Conservation (phyloP, 2,888 invertebrate genomes). For the Drosophila neonasuta region DNA sequence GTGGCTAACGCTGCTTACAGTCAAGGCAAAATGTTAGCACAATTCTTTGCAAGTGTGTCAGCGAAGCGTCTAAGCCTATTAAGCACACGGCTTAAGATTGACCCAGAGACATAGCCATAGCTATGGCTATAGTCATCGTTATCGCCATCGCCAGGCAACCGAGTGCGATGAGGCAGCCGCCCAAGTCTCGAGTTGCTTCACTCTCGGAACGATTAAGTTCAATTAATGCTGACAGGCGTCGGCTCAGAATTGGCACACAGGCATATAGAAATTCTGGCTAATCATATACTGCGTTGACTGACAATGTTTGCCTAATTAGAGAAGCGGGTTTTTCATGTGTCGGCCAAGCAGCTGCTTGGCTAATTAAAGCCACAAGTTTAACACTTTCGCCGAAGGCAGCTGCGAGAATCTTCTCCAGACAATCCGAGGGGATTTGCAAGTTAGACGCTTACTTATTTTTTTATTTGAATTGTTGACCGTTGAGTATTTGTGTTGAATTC, state of each 20-base stretch:
- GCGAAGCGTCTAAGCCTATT: conserved; percentile 59
- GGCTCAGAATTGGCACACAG: conserved; percentile 52
- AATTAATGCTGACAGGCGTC: conserved; percentile 67
- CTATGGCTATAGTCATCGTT: conserved; percentile 11
- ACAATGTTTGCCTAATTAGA: conserved; percentile 38
- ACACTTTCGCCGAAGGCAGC: conserved; percentile 44
- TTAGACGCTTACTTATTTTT: conserved; percentile 27
- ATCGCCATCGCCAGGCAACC: neutral
- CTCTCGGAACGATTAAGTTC: conserved; percentile 51
- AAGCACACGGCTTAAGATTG: conserved; percentile 68
- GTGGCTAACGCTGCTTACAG: conserved; percentile 31
- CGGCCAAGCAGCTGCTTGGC: conserved; percentile 27
- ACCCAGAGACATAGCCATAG: conserved; percentile 41
- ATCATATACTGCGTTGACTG: conserved; percentile 12
- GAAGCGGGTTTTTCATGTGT: conserved; percentile 26
- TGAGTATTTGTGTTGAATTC: conserved; percentile 14
- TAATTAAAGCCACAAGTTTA: conserved; percentile 39
- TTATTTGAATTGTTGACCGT: conserved; percentile 54
- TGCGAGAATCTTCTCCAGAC: conserved; percentile 19
- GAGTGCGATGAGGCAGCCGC: conserved; percentile 13
- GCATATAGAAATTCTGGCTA: conserved; percentile 45
- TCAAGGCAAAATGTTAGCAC: conserved; percentile 54
- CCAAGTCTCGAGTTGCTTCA: conserved; percentile 9
- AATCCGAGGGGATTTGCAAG: conserved; percentile 14
- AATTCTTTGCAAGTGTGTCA: conserved; percentile 50